Evolutionary conservation across 1,140 invertebrate genomes (phyloP).

Genomic region (Micrasema minimum): DNA sequence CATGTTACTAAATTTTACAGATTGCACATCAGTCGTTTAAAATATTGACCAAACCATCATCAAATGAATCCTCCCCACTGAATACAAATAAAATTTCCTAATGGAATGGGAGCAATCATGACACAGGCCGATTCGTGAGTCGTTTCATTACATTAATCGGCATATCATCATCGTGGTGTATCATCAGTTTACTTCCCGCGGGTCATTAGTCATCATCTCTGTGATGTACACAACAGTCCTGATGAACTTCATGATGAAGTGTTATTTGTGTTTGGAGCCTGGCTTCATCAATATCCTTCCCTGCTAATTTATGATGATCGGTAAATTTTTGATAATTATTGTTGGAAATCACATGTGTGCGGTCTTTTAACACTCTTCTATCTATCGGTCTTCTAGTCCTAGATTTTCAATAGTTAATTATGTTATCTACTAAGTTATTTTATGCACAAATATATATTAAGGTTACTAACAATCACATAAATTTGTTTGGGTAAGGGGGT

Average conservation of each 20-base stretch:
- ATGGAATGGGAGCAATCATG: constrained; percentile 24
- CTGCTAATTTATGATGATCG: no score
- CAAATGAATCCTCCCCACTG: neutral
- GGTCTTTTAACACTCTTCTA: no score
- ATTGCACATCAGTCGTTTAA: neutral
- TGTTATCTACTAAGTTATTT: no score
- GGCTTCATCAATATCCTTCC: constrained; percentile 22
- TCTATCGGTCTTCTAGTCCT: no score
- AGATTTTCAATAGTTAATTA: no score
- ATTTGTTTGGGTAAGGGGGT: no score
- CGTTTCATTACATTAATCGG: constrained; percentile 31
- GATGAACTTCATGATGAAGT: neutral
- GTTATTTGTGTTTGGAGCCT: no score
- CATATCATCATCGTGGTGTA: constrained; percentile 19
- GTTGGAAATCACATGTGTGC: no score
- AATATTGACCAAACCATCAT: neutral
- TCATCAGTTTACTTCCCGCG: constrained; percentile 16
- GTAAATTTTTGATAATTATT: no score
- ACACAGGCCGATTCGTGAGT: constrained; percentile 14
- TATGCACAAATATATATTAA: no score
- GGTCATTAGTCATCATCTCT: constrained; percentile 28
- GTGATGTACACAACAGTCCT: neutral
- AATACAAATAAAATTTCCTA: neutral
- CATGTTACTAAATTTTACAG: no score
- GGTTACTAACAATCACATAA: no score